A percentile compares a stretch with the other conserved stretches of the same genome.
These are phyloP conservation scores for Atopsyche davidsoni DNA, from an alignment of 1,140 invertebrate species.

Conservation along the genomic window DNA sequence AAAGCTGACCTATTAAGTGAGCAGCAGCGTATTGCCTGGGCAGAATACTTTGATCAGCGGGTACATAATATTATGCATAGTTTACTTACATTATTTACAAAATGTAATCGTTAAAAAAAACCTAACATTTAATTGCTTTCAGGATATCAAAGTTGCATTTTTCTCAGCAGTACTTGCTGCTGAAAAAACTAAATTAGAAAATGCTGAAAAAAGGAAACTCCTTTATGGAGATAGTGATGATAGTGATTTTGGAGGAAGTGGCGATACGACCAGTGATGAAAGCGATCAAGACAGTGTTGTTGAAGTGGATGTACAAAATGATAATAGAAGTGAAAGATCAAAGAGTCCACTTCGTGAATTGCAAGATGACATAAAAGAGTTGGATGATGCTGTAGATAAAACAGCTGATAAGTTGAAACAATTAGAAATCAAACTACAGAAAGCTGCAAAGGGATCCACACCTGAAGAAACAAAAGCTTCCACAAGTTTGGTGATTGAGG, in stretches of 20 bases:
- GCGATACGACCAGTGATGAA: constrained; percentile 36
- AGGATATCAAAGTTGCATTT: constrained; percentile 66
- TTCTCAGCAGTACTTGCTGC: constrained; percentile 70
- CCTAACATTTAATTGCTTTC: constrained; percentile 17
- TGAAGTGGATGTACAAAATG: constrained; percentile 30
- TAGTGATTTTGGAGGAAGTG: too few species aligned
- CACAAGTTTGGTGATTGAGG: too few species aligned
- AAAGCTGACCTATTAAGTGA: constrained; percentile 92
- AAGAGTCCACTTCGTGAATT: constrained; percentile 37
- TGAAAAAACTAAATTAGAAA: constrained; percentile 46
- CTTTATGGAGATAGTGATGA: constrained; percentile 31
- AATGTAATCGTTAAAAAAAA: neutral
- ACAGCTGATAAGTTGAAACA: constrained; percentile 47
- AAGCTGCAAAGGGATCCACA: constrained; percentile 27
- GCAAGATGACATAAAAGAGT: constrained; percentile 41
- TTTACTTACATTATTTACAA: neutral
- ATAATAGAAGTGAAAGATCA: constrained; percentile 24
- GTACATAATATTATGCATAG: constrained; percentile 27
- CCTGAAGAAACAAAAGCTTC: constrained; percentile 11
- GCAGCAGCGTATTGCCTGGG: constrained; percentile 79
- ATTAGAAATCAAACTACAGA: constrained; percentile 46
- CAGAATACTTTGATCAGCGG: constrained; percentile 73
- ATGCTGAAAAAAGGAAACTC: constrained; percentile 39
- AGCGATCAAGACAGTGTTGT: constrained; percentile 30
- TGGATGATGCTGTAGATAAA: constrained; percentile 37